Evolutionary conservation across 2,888 invertebrate genomes (phyloP), one percentile per base, ranked within the genome.

Genomic region (Mythimna loreyi): DNA sequence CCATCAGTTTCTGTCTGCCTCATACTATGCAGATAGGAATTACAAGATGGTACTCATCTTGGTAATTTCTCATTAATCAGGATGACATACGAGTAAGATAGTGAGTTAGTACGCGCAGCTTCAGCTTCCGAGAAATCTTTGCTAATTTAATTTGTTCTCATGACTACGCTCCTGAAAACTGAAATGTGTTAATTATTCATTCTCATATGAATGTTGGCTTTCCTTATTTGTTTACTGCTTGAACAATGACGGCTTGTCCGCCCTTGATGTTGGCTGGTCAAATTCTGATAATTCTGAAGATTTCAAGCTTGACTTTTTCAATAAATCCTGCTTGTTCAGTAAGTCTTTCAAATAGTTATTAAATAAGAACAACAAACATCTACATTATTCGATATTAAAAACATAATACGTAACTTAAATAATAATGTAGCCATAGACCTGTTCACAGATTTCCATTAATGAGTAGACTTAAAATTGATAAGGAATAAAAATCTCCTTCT

Each of bases 111-210:
- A 21, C 21, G 9, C n/a, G 43, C 7, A 65, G n/a, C 25, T 82
- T 74, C 7, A 65, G n/a, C 25, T 82, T 74, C 72, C 56, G 25
- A 57, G 80, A 82, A 80, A 16, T 36, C 23, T 30, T 19, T 57
- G 62, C 53, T 53, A 47, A 52, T 53, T 58, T 60, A 45, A 58
- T 52, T n/a, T 53, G 28, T 65, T 58, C 25, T 11, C 16, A 63
- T 66, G 67, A 77, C 36, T 49, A 19, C 9, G 6, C 9, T 68
- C n/a, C 63, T 71, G 68, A 52, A 69, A 64, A 62, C 4, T 33
- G 6, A 25, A 28, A 63, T 33, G 23, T 57, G 58, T 33, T 72
- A 76, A 80, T 76, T 70, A 66, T 53, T 75, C 40, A 45, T 69
- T 60, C 16, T 56, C 62, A 9, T 57, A 57, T 43, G 45, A 58